Evolutionary conservation across 2,888 invertebrate genomes (phyloP).

Genomic region (Agrochola lychnidis): DNA sequence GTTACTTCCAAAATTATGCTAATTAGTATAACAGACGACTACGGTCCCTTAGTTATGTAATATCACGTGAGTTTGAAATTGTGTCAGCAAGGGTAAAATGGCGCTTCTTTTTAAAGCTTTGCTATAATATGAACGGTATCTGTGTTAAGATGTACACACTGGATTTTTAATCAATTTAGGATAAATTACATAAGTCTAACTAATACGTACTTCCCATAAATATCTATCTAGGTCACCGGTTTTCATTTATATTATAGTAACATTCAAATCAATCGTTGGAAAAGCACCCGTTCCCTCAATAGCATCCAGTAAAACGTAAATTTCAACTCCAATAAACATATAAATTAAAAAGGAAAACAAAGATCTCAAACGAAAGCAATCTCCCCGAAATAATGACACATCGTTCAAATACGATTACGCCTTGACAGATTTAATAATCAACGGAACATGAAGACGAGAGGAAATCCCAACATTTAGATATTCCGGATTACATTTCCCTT

Average conservation of each 20-base stretch:
- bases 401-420: conserved; percentile 38
- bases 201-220: not conserved
- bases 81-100: not conserved
- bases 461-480: conserved; percentile 45
- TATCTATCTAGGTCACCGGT: conserved; percentile 5
- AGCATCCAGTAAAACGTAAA: conserved; percentile 43
- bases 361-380: conserved; percentile 30
- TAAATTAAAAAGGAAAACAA: conserved; percentile 50
- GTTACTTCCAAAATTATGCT: conserved; percentile 28
- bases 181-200: not conserved
- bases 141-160: not conserved
- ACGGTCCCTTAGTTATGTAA: conserved; percentile 1
- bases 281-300: conserved; percentile 6
- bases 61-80: not conserved
- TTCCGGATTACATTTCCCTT: conserved; percentile 50
- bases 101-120: not conserved
- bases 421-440: conserved; percentile 57
- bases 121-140: not conserved
- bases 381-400: conserved; percentile 51
- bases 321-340: conserved; percentile 56
- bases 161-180: not conserved
- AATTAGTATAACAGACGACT: conserved; percentile 22
- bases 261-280: conserved; percentile 14
- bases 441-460: conserved; percentile 32
- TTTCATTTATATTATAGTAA: conserved; percentile 8